Evolutionary conservation across 2,797 vertebrate species (phyloP).

Genomic region (Melanogrammus aeglefinus): DNA sequence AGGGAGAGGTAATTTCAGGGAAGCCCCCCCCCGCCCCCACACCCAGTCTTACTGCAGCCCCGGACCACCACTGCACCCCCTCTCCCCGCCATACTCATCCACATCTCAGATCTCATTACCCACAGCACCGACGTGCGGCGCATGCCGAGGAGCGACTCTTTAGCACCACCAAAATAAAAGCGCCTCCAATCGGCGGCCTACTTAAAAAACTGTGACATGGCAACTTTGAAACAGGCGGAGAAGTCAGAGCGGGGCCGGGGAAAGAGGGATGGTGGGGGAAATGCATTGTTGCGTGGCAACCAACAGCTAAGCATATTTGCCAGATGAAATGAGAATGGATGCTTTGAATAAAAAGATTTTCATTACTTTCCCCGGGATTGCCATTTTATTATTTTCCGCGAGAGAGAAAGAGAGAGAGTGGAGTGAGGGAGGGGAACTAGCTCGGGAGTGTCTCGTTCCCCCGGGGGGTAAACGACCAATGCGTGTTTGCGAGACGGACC

Average conservation of each 20-base stretch:
- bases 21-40: slow-evolving; percentile 21
- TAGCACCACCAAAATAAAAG: slow-evolving; percentile 15
- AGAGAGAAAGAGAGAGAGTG: no score
- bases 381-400: no score
- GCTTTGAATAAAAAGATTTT: slow-evolving; percentile 30
- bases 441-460: no score
- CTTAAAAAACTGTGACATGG: slow-evolving; percentile 67
- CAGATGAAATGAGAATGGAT: slow-evolving; percentile 69
- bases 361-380: no score
- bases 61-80: slow-evolving; percentile 46
- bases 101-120: slow-evolving; percentile 74
- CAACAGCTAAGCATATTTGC: slow-evolving; percentile 74
- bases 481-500: no score
- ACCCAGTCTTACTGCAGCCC: slow-evolving; percentile 19
- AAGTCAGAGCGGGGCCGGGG: slow-evolving; percentile 31
- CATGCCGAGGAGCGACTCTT: slow-evolving; percentile 55
- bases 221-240: slow-evolving; percentile 51
- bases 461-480: slow-evolving; percentile 6
- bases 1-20: slow-evolving; percentile 60
- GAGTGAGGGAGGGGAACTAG: no score
- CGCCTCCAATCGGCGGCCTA: slow-evolving; percentile 55
- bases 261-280: slow-evolving; percentile 35
- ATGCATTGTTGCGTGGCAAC: slow-evolving; percentile 74
- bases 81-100: slow-evolving; percentile 44
- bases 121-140: slow-evolving; percentile 55